These are phyloP conservation scores for Calvadosia cruxmelitensis DNA, from an alignment of 30 jellyfish, hydroid and myxozoan genomes.

Conservation along the genomic window DNA sequence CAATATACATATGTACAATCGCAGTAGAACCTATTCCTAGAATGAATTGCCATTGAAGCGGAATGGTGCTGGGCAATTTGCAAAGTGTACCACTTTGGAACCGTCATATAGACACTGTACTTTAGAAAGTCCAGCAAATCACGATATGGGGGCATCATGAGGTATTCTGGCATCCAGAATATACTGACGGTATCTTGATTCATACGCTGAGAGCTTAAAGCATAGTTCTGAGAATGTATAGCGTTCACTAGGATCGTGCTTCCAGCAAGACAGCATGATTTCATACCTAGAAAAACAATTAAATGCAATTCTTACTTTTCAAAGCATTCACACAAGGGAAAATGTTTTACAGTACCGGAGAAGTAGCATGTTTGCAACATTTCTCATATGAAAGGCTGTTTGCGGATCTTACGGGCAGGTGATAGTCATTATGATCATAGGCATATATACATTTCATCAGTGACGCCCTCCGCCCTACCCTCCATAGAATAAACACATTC, in stretches of 20 bases:
- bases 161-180: too few relatives aligned
- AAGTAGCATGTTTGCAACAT: not conserved
- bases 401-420: too few relatives aligned
- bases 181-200: conserved; percentile 36
- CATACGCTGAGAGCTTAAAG: conserved; percentile 23
- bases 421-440: too few relatives aligned
- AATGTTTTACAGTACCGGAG: not conserved
- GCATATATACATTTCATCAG: not conserved
- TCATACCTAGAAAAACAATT: conserved; percentile 24
- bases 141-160: too few relatives aligned
- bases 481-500: too few relatives aligned
- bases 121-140: too few relatives aligned
- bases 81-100: too few relatives aligned
- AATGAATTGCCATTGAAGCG: too few relatives aligned
- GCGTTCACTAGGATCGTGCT: conserved; percentile 53
- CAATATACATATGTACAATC: too few relatives aligned
- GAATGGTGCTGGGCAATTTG: too few relatives aligned
- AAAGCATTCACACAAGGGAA: not conserved
- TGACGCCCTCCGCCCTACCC: not conserved
- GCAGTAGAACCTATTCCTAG: too few relatives aligned
- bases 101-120: too few relatives aligned
- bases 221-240: conserved; percentile 51
- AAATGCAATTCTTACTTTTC: not conserved
- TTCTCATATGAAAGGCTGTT: not conserved
- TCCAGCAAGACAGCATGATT: conserved; percentile 64